Evolutionary conservation across 2,888 invertebrate species (phyloP), one percentile per base, ranked within the genome.

Genomic region (Syritta pipiens): DNA sequence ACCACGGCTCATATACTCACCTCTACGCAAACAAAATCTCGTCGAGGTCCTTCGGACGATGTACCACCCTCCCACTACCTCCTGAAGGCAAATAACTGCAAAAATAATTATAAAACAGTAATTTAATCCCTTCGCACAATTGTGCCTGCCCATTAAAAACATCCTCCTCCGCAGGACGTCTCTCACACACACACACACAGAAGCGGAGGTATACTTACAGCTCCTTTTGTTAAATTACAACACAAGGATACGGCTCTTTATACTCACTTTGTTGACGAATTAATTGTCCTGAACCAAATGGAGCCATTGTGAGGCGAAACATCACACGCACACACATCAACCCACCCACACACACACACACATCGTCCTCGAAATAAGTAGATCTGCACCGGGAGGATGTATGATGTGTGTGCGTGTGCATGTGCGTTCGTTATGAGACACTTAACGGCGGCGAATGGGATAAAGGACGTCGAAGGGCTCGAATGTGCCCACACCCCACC

Each of bases 231-330:
- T 79, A 51, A 74, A 79, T 79, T 79, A 79, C 67, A 68, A 40
- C 42, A 55, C 72, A 55, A 67, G 65, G 59, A 28, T 60, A 55
- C 48, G 65, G n/a, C 17, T 72, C 42, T 30, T 67, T 55, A 48
- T 60, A 37, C 22, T 42, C 49, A 53, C 68, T 67, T 60, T 63
- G 75, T 76, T 79, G 79, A 68, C 79, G 62, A 79, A 79, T 74
- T 79, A 79, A 79, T 79, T 79, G 74, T 79, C 46, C 67, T 62
- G 67, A 72, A 68, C 62, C 51, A 51, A 79, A 79, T 68, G 60
- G 60, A 74, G 62, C 49, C 48, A 62, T 74, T 65, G 26, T 37
- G 32, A 63, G 20, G 37, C 14, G 42, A 57, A 49, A 57, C 40
- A 51, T 6, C 51, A 17, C 37, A 53, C 42, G 22, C 42, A 57